phyloP scores from a whole-genome alignment of 2,888 invertebrate genomes.

The Rapana venosa region DNA sequence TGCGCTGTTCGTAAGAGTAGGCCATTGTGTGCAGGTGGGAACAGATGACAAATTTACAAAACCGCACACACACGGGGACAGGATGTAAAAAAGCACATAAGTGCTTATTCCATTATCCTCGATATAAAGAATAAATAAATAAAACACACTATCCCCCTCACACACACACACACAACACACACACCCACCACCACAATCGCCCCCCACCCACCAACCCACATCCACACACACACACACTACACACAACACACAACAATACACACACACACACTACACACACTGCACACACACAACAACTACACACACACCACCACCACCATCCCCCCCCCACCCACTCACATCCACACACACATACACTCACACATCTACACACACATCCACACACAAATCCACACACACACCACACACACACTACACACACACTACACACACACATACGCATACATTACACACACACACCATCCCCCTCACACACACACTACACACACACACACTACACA shows the following conservation, averaged over 20 bases:
- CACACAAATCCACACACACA: background rate
- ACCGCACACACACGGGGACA: no score
- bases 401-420: background rate
- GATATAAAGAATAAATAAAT: no score
- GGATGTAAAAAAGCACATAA: no score
- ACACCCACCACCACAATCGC: background rate
- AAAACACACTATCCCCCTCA: background rate
- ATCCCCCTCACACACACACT: no score
- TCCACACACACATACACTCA: background rate
- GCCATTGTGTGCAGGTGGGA: no score
- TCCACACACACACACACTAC: background rate
- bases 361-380: background rate
- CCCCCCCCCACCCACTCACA: background rate
- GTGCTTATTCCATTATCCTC: no score
- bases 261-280: background rate
- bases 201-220: no score
- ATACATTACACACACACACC: no score
- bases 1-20: no score
- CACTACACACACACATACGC: background rate
- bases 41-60: no score
- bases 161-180: conserved; percentile 17
- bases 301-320: background rate
- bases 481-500: no score
- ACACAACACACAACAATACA: background rate
- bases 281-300: background rate